A percentile compares a stretch with the other conserved stretches of the same genome.
These are phyloP conservation scores for Odontamblyopus lacepedii DNA, from an alignment of 2,797 vertebrate genomes.

Conservation along the genomic window DNA sequence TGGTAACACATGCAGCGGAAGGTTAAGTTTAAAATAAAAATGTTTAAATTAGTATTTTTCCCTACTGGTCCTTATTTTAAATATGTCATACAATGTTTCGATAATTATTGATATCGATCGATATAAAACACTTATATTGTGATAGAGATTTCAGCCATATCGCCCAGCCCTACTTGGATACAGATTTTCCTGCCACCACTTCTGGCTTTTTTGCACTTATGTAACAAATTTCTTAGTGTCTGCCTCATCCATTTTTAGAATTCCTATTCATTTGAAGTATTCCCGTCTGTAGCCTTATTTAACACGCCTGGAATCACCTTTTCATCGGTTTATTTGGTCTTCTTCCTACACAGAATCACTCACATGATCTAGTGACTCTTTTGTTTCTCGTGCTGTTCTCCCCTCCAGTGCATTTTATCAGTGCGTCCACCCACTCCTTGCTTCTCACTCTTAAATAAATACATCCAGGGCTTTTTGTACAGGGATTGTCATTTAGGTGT, in stretches of 20 bases:
- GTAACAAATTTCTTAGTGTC: conserved; percentile 5
- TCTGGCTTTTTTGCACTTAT: not conserved
- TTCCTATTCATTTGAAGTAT: not conserved
- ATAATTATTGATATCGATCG: no score
- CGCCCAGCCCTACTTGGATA: not conserved
- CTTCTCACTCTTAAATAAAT: conserved; percentile 54
- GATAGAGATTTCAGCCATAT: no score
- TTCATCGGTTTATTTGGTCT: conserved; percentile 27
- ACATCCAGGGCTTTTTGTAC: conserved; percentile 31
- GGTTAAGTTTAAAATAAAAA: no score
- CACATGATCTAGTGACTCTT: conserved; percentile 31
- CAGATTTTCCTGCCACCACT: not conserved
- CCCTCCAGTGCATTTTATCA: conserved; percentile 45
- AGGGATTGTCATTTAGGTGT: conserved; percentile 64
- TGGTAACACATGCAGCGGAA: no score
- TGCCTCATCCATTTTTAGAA: not conserved
- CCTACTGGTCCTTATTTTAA: no score
- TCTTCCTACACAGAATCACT: conserved; percentile 28
- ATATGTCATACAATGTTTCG: no score
- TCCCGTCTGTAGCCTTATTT: conserved; percentile 16
- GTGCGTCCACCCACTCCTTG: conserved; percentile 24
- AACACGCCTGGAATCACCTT: conserved; percentile 23
- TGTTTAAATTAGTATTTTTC: no score
- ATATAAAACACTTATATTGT: no score
- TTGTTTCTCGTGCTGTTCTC: conserved; percentile 33